Conservation (phyloP, 2,797 vertebrate species). For the Dipus sagitta region DNA sequence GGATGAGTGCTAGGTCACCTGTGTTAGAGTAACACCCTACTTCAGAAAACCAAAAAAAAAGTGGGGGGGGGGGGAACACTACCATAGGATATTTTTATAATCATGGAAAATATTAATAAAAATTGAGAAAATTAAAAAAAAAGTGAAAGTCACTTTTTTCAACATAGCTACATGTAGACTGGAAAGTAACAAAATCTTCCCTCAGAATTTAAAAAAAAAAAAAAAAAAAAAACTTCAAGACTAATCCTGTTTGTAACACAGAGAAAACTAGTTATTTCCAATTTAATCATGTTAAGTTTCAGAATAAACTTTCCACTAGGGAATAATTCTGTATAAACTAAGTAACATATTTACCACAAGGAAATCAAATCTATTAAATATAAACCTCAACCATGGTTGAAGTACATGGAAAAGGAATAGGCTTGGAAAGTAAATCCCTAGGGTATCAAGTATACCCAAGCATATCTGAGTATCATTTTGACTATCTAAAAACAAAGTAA, state of each 20-base stretch:
- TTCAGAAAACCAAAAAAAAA: no score
- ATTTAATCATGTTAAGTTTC: slow-evolving; percentile 41
- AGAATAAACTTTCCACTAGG: slow-evolving; percentile 53
- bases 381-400: slow-evolving; percentile 54
- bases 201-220: background rate
- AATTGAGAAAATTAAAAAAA: no score
- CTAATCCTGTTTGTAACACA: background rate
- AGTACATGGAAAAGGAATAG: slow-evolving; percentile 30
- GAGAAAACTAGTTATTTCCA: slow-evolving; percentile 50
- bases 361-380: slow-evolving; percentile 58
- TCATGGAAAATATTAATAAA: no score
- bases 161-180: slow-evolving; percentile 29
- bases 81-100: no score
- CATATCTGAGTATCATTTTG: slow-evolving; percentile 31
- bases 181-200: slow-evolving; percentile 47
- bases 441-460: slow-evolving; percentile 10
- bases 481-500: slow-evolving; percentile 50
- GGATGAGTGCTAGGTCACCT: no score
- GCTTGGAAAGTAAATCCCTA: slow-evolving; percentile 54
- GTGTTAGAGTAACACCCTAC: no score
- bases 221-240: background rate
- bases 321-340: slow-evolving; percentile 60
- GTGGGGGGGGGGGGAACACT: no score
- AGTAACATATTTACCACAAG: slow-evolving; percentile 55
- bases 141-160: background rate